A percentile compares a stretch with the other conserved stretches of the same genome.
Conservation (phyloP, 2,113 vertebrate genomes). For the Toxostoma redivivum region DNA sequence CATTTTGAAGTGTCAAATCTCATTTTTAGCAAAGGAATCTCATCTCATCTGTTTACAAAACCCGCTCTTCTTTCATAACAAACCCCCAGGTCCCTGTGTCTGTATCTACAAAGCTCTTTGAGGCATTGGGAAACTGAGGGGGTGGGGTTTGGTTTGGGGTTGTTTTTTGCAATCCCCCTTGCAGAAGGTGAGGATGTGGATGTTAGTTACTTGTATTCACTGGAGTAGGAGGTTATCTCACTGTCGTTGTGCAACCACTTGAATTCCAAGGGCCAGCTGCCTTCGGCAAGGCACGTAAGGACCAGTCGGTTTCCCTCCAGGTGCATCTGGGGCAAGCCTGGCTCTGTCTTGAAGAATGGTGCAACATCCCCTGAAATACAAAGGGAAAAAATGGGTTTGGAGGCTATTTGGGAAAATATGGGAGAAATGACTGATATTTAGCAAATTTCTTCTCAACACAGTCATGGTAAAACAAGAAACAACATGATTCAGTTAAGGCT, state of each 20-base stretch:
- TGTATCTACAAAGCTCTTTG: neutral
- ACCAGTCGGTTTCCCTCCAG: slow-evolving; percentile 93
- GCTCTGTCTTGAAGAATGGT: slow-evolving; percentile 82
- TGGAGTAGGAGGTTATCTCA: slow-evolving; percentile 85
- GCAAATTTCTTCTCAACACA: neutral
- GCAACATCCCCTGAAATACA: slow-evolving; percentile 78
- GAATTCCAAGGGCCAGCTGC: slow-evolving; percentile 96
- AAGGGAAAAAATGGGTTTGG: neutral
- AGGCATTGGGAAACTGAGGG: neutral
- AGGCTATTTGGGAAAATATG: neutral
- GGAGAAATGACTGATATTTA: neutral
- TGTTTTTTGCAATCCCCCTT: neutral
- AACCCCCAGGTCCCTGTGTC: no score
- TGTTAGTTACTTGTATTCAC: slow-evolving; percentile 85
- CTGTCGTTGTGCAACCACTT: slow-evolving; percentile 84
- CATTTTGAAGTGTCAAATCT: neutral
- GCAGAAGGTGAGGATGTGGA: neutral
- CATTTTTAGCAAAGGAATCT: neutral
- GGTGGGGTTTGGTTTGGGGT: neutral
- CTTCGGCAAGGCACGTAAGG: slow-evolving; percentile 91
- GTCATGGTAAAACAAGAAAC: neutral
- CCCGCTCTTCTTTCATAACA: neutral
- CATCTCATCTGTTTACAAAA: neutral
- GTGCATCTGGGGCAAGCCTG: slow-evolving; percentile 75
- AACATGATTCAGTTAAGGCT: neutral